Percentiles rank a stretch among this genome's conserved stretches.
phyloP scores from a whole-genome alignment of 1,140 invertebrate genomes.

The Neelides sp. region DNA sequence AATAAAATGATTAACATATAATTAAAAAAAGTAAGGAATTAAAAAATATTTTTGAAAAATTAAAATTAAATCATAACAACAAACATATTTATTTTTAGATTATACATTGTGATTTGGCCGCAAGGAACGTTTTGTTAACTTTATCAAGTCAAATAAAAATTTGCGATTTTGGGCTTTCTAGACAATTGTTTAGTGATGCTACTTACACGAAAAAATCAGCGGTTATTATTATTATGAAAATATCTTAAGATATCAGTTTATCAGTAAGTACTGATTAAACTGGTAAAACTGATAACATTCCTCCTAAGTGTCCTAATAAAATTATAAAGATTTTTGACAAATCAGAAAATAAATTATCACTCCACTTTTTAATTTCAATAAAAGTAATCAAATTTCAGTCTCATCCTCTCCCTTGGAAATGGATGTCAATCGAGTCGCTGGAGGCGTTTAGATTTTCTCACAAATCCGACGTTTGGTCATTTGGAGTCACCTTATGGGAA shows the following conservation, averaged over 20 bases:
- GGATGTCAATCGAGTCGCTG: constrained; percentile 78
- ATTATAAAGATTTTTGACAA: no score
- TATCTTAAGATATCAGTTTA: no score
- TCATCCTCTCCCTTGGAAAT: constrained; percentile 56
- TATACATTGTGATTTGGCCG: constrained; percentile 43
- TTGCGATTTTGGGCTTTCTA: constrained; percentile 43
- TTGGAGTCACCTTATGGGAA: constrained; percentile 74
- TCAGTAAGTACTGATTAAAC: no score
- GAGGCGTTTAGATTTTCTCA: constrained; percentile 62
- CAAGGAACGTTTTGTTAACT: constrained; percentile 41
- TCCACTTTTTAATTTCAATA: no score
- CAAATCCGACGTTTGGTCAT: constrained; percentile 74
- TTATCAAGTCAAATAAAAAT: constrained; percentile 40
- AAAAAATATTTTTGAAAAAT: neutral
- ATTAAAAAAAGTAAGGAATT: neutral
- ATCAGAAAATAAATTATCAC: no score
- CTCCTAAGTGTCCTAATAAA: no score
- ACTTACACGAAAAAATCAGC: constrained; percentile 7
- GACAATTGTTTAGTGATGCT: constrained; percentile 25
- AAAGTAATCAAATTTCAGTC: no score
- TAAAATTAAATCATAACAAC: neutral
- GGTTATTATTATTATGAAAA: no score
- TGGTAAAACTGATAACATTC: no score
- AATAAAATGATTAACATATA: neutral
- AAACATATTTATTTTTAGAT: constrained; percentile 26